These are phyloP conservation scores for Todiramphus saurophagus DNA, from an alignment of 2,113 vertebrate genomes.

Conservation along the genomic window DNA sequence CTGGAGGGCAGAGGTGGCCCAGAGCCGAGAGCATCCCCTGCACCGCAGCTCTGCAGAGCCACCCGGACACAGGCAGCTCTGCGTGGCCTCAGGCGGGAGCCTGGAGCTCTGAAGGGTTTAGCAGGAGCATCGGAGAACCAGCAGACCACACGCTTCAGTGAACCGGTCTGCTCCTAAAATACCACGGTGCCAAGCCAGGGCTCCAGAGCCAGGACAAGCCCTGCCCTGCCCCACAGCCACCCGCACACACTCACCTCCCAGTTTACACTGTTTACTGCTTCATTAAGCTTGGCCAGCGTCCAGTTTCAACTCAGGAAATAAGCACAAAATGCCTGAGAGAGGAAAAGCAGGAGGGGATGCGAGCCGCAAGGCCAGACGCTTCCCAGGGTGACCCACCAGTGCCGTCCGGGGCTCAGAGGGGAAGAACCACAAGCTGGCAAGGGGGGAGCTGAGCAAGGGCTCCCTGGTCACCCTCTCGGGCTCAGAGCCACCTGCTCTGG, in stretches of 20 bases:
- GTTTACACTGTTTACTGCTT: not conserved
- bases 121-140: not conserved
- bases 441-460: not conserved
- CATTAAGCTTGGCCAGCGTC: not conserved
- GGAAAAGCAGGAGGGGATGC: not conserved
- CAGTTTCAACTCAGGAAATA: not conserved
- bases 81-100: not conserved
- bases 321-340: not conserved
- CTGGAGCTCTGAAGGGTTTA: fast-evolving
- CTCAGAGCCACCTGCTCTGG: fast-evolving
- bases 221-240: not conserved
- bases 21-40: not conserved
- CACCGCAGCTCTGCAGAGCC: not conserved
- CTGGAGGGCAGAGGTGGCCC: not conserved
- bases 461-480: not conserved
- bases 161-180: not conserved
- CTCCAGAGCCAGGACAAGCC: not conserved
- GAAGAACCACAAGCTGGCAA: not conserved
- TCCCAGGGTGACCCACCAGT: fast-evolving
- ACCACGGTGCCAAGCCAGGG: not conserved
- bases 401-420: not conserved
- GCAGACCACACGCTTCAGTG: not conserved
- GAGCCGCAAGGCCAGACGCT: not conserved
- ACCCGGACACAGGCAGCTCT: fast-evolving
- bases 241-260: not conserved